Evolutionary conservation across 53 echinoderm and acorn worm species (phyloP).

Genomic region (Antedon mediterranea): DNA sequence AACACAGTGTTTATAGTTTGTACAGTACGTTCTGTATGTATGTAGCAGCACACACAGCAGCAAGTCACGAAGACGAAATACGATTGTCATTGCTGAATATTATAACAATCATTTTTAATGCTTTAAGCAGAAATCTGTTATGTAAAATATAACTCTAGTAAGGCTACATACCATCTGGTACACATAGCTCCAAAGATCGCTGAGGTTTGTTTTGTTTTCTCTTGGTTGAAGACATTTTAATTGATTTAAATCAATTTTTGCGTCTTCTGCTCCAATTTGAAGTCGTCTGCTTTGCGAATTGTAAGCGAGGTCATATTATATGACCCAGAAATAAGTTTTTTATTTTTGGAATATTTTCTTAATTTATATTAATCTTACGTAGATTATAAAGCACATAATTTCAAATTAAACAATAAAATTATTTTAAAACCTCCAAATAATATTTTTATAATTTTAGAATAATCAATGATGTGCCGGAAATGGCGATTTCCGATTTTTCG

Average conservation of each 20-base stretch:
- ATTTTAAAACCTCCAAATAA: neutral
- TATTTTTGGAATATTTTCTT: neutral
- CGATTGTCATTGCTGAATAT: too few relatives aligned
- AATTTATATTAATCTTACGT: too few relatives aligned
- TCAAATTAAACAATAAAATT: too few relatives aligned
- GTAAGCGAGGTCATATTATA: neutral
- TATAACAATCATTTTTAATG: too few relatives aligned
- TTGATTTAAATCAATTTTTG: neutral
- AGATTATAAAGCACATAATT: too few relatives aligned
- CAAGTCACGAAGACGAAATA: too few relatives aligned
- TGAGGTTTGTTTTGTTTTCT: slow-evolving; percentile 80
- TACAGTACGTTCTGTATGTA: too few relatives aligned
- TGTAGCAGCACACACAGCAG: too few relatives aligned
- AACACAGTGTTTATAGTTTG: too few relatives aligned
- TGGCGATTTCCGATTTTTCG: too few relatives aligned
- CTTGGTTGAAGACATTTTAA: slow-evolving; percentile 69
- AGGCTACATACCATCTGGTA: neutral
- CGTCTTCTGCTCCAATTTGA: slow-evolving; percentile 6
- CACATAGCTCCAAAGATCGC: neutral
- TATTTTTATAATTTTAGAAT: neutral
- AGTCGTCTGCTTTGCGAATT: slow-evolving; percentile 84
- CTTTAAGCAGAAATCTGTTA: neutral
- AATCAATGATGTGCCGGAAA: too few relatives aligned
- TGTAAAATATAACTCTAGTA: neutral
- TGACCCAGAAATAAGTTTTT: neutral